Evolutionary conservation across 2,888 invertebrate genomes (phyloP).

Genomic region (Sinotaia quadrata): DNA sequence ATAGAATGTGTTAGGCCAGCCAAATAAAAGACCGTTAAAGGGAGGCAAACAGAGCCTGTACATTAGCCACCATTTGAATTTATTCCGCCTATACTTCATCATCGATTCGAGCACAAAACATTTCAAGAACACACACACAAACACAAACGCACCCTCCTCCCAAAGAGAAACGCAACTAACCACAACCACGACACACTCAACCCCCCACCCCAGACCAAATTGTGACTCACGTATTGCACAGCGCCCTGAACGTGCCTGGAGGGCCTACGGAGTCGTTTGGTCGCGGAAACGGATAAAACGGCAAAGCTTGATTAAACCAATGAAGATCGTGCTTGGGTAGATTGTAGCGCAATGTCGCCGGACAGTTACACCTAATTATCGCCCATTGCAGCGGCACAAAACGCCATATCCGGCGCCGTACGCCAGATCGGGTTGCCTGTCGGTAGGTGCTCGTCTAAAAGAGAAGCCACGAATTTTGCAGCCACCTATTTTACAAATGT

Average conservation of each 20-base stretch:
- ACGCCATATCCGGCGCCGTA: constrained; percentile 9
- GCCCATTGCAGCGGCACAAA: background rate
- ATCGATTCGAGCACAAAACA: no score
- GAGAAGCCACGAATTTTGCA: no score
- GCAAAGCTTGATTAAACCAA: constrained; percentile 8
- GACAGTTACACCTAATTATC: constrained; percentile 6
- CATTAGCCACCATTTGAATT: no score
- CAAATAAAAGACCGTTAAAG: no score
- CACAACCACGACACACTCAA: no score
- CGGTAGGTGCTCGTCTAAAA: background rate
- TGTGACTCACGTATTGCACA: background rate
- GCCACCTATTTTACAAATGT: no score
- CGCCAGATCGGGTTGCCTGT: background rate
- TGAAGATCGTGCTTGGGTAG: constrained; percentile 1
- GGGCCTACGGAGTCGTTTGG: background rate
- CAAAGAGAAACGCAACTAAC: background rate
- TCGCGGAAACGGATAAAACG: background rate
- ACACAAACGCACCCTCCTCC: background rate
- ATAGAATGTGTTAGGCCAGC: no score
- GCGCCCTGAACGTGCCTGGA: background rate
- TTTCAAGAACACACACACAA: no score
- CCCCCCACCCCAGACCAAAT: background rate
- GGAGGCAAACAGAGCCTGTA: no score
- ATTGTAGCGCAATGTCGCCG: constrained; percentile 4
- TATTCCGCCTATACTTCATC: no score